A percentile compares a stretch with the other conserved stretches of the same genome.
Evolutionary conservation across 2,888 invertebrate species (phyloP).

Genomic region (Lasioglossum pauxillum): DNA sequence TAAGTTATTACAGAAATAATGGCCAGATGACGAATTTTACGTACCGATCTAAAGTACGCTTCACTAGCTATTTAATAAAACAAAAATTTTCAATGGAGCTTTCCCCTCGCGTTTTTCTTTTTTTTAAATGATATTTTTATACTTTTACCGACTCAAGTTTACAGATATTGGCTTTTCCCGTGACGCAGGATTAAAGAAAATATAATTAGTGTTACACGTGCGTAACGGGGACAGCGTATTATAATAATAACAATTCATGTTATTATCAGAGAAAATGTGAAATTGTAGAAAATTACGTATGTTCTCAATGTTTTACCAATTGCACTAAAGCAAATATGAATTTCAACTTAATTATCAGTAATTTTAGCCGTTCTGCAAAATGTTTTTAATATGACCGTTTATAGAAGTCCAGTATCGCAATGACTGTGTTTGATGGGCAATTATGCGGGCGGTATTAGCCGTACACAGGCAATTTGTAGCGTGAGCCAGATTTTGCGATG

Average conservation of each 20-base stretch:
- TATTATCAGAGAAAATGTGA: background rate
- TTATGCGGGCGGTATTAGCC: background rate
- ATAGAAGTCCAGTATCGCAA: background rate
- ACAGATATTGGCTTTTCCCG: background rate
- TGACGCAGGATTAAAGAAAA: background rate
- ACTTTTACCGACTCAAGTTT: background rate
- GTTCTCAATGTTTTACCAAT: background rate
- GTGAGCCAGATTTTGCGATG: background rate
- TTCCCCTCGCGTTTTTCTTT: background rate
- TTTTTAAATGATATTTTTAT: background rate
- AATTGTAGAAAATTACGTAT: background rate
- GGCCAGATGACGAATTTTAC: background rate
- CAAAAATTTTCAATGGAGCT: background rate
- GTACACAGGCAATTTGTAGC: background rate
- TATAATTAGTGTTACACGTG: background rate
- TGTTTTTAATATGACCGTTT: background rate
- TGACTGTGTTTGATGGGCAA: background rate
- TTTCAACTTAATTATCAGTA: background rate
- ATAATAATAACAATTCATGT: background rate
- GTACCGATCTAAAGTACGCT: background rate
- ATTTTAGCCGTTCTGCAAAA: background rate
- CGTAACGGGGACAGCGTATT: background rate
- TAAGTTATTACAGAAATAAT: background rate
- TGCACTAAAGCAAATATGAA: background rate
- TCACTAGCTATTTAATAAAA: background rate